Conservation (phyloP, 1,140 invertebrate species). For the Drosophila kikkawai region DNA sequence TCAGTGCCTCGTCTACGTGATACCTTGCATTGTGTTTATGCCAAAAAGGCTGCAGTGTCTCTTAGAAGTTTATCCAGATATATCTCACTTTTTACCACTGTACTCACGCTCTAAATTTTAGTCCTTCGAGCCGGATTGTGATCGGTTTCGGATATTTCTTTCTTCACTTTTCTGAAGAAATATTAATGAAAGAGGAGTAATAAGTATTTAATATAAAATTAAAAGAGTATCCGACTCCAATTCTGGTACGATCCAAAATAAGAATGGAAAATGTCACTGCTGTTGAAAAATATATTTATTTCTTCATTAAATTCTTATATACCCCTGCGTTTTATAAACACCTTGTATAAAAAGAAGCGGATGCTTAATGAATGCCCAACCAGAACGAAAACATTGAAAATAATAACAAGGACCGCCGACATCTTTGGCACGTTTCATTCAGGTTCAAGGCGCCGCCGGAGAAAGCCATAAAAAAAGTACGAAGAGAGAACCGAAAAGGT, state of each 20-base stretch:
- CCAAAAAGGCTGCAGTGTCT: background rate
- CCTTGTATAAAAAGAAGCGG: conserved; percentile 4
- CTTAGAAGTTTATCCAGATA: too few relatives aligned
- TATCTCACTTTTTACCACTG: too few relatives aligned
- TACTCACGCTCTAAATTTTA: too few relatives aligned
- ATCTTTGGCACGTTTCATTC: conserved; percentile 55
- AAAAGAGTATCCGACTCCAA: too few relatives aligned
- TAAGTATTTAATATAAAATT: too few relatives aligned
- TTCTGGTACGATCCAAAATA: too few relatives aligned
- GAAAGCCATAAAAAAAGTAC: conserved; percentile 49
- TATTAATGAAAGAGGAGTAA: too few relatives aligned
- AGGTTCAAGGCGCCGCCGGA: conserved; percentile 33
- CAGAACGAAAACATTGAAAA: conserved; percentile 35
- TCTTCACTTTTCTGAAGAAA: too few relatives aligned
- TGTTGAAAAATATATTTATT: background rate
- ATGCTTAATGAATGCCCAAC: conserved; percentile 58
- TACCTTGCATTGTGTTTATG: background rate
- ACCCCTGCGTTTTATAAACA: too few relatives aligned
- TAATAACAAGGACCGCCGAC: conserved; percentile 32
- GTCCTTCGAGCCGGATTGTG: too few relatives aligned
- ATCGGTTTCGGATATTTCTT: too few relatives aligned
- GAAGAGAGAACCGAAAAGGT: conserved; percentile 15
- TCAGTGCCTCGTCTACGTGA: background rate
- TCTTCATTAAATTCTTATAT: background rate
- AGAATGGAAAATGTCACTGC: too few relatives aligned